phyloP scores from a whole-genome alignment of 2,797 vertebrate genomes.

The Hypotaenidia okinawae region DNA sequence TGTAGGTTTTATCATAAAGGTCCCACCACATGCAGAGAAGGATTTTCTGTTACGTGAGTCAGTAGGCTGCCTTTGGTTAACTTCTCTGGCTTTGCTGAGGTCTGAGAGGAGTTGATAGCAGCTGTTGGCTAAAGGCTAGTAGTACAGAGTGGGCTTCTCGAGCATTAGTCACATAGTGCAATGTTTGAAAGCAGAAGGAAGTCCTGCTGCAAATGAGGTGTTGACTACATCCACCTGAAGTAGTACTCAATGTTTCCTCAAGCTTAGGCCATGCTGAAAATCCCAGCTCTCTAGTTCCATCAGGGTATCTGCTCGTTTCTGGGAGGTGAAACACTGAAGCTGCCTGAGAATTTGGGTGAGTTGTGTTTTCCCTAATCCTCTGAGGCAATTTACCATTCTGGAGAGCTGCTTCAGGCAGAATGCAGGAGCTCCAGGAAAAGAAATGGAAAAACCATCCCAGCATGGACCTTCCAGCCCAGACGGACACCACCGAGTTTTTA shows the following conservation, averaged over 20 bases:
- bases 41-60: not conserved
- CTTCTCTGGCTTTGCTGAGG: not conserved
- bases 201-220: not conserved
- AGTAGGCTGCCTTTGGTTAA: not conserved
- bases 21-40: not conserved
- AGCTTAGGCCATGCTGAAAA: not conserved
- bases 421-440: not conserved
- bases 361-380: not conserved
- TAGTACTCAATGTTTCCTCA: not conserved
- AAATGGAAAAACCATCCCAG: not conserved
- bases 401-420: not conserved
- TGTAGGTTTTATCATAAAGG: not conserved
- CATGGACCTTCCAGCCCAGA: not conserved
- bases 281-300: not conserved
- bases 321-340: not conserved
- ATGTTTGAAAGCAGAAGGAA: not conserved
- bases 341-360: not conserved
- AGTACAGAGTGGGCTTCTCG: not conserved
- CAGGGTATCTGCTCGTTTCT: not conserved
- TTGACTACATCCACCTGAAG: not conserved
- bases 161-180: not conserved
- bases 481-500: not conserved
- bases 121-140: not conserved
- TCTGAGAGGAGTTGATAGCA: not conserved
- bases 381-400: not conserved